Conservation (phyloP, 1,140 invertebrate genomes). For the Aplysia californica region DNA sequence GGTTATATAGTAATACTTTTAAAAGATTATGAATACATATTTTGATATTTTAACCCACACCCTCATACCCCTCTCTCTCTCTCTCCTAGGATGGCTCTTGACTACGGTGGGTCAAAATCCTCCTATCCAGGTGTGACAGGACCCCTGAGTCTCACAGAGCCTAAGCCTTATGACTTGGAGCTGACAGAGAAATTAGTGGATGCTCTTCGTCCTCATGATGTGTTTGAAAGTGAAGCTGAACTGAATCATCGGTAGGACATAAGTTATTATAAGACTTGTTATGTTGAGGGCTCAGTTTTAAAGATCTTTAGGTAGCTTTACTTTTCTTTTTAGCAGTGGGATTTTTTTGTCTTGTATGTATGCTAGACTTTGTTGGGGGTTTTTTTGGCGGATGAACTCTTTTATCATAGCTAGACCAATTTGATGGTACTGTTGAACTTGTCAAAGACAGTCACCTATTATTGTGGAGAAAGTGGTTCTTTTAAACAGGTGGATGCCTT, state of each 20-base stretch:
- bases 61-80: neutral
- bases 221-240: constrained; percentile 92
- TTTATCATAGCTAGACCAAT: no score
- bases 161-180: constrained; percentile 86
- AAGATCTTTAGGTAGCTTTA: neutral
- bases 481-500: no score
- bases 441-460: no score
- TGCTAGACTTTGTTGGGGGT: no score
- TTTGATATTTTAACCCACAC: no score
- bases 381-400: neutral
- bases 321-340: neutral
- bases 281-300: neutral
- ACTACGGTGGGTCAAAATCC: constrained; percentile 36
- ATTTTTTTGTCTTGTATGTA: neutral
- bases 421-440: no score
- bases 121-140: constrained; percentile 84
- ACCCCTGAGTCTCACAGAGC: constrained; percentile 88
- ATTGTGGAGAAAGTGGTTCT: no score
- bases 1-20: no score
- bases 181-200: constrained; percentile 87
- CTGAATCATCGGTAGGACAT: constrained; percentile 81
- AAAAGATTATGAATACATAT: no score
- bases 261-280: neutral
- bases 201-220: constrained; percentile 85
- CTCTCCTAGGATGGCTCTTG: constrained; percentile 42